phyloP scores from a whole-genome alignment of 1,140 invertebrate genomes.

The Augochlora pura region DNA sequence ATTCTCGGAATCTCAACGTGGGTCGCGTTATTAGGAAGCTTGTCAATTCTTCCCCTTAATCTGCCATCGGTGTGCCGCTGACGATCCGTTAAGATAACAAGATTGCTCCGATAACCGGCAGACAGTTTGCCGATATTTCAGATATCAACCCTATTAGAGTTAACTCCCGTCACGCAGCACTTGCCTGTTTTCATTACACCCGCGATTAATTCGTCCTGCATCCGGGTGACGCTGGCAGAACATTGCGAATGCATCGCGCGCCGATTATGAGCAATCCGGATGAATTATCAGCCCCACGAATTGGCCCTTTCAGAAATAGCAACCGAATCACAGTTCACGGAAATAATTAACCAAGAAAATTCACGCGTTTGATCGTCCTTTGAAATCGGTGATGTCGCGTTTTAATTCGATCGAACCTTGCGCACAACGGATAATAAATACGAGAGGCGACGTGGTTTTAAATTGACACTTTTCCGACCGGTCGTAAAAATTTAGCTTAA shows the following conservation, averaged over 20 bases:
- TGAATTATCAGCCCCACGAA: background rate
- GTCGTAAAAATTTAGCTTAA: no score
- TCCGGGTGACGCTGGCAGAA: background rate
- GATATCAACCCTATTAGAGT: constrained; percentile 1
- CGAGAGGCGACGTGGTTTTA: no score
- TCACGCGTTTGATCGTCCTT: no score
- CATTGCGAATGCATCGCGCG: background rate
- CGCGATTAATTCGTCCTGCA: background rate
- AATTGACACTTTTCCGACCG: no score
- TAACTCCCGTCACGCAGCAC: background rate
- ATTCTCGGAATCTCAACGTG: no score
- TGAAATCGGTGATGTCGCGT: no score
- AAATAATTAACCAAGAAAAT: no score
- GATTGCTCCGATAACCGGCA: background rate
- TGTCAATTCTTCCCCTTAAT: background rate
- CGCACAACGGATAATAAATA: no score
- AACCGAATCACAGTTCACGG: no score
- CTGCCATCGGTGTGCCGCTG: background rate
- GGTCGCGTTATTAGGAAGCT: background rate
- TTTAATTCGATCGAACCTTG: no score
- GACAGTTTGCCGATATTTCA: constrained; percentile 31
- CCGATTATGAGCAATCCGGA: background rate
- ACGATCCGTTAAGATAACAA: background rate
- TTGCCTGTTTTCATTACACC: constrained; percentile 1
- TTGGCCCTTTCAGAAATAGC: no score